Conservation (phyloP, 2,113 vertebrate species). For the Dissostichus mawsoni region DNA sequence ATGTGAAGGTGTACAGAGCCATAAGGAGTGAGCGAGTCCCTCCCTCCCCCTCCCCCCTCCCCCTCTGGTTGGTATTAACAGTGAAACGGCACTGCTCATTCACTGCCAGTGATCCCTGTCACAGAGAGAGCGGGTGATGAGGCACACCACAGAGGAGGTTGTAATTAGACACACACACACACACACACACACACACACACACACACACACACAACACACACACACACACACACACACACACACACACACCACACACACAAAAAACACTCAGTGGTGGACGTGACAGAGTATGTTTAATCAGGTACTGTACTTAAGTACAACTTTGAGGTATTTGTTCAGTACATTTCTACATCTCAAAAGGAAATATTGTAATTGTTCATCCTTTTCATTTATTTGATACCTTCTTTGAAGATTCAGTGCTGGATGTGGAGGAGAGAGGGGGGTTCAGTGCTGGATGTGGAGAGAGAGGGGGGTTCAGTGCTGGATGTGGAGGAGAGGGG, state of each 20-base stretch:
- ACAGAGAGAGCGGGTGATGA: conserved; percentile 46
- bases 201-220: not conserved
- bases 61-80: conserved; percentile 54
- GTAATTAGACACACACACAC: conserved; percentile 66
- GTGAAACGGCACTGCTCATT: conserved; percentile 72
- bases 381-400: too few relatives aligned
- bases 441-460: too few relatives aligned
- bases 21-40: conserved; percentile 34
- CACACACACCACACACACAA: not conserved
- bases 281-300: too few relatives aligned
- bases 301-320: too few relatives aligned
- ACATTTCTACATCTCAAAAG: too few relatives aligned
- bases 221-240: conserved; percentile 2
- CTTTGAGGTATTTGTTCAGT: too few relatives aligned
- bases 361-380: too few relatives aligned
- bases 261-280: too few relatives aligned
- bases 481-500: too few relatives aligned
- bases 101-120: conserved; percentile 78
- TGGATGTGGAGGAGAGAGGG: too few relatives aligned
- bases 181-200: not conserved
- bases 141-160: conserved; percentile 39
- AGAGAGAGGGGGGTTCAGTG: too few relatives aligned
- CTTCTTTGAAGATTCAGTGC: too few relatives aligned
- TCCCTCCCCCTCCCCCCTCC: conserved; percentile 19
- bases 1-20: conserved; percentile 18